These are phyloP conservation scores for Anastrepha obliqua DNA, from an alignment of 1,140 invertebrate species.

Conservation along the genomic window DNA sequence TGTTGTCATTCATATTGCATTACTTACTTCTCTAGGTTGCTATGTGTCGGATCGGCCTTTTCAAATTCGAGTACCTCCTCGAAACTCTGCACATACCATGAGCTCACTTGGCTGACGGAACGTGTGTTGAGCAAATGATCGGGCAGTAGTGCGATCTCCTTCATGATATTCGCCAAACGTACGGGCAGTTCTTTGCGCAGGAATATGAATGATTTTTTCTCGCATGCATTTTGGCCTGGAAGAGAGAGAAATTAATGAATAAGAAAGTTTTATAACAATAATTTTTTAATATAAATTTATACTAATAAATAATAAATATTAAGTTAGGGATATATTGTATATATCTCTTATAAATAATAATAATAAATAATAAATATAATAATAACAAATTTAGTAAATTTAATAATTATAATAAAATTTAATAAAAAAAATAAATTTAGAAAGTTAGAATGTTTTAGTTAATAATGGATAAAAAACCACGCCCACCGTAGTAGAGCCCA, in stretches of 20 bases:
- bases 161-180: conserved; percentile 97
- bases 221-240: conserved; percentile 91
- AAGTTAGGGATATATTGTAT: too few relatives aligned
- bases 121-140: conserved; percentile 92
- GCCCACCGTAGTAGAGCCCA: too few relatives aligned
- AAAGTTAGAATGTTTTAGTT: too few relatives aligned
- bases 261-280: too few relatives aligned
- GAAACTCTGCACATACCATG: conserved; percentile 94
- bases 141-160: conserved; percentile 95
- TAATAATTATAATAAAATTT: too few relatives aligned
- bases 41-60: conserved; percentile 81
- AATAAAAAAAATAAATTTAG: too few relatives aligned
- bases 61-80: conserved; percentile 95
- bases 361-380: too few relatives aligned
- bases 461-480: too few relatives aligned
- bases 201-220: conserved; percentile 93
- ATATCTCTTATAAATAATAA: too few relatives aligned
- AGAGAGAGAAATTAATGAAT: conserved; percentile 13
- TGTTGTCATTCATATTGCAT: background rate
- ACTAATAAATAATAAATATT: too few relatives aligned
- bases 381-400: too few relatives aligned
- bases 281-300: background rate
- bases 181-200: conserved; percentile 97
- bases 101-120: conserved; percentile 90
- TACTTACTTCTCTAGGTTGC: conserved; percentile 80